Conservation (phyloP, 2,888 invertebrate genomes). For the Drosophila fungiperda region DNA sequence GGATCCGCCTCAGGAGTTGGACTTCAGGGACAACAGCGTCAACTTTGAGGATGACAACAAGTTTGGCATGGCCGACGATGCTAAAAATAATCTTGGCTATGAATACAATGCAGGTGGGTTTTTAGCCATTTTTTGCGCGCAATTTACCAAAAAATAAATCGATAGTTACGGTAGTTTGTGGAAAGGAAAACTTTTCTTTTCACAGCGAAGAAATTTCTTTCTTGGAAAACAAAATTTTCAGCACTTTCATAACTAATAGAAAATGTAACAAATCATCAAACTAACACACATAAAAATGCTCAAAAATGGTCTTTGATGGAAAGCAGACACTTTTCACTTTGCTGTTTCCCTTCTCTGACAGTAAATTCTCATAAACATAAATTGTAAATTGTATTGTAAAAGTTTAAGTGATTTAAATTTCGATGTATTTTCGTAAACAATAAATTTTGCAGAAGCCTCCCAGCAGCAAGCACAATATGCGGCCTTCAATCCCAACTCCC, state of each 20-base stretch:
- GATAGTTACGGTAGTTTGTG: background rate
- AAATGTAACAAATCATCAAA: background rate
- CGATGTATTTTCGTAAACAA: no score
- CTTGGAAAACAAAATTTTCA: background rate
- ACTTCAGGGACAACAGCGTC: conserved; percentile 91
- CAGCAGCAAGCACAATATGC: conserved; percentile 85
- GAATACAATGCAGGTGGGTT: conserved; percentile 81
- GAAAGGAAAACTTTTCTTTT: background rate
- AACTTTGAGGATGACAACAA: conserved; percentile 82
- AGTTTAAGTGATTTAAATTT: background rate
- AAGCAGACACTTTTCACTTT: background rate
- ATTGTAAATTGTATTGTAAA: background rate
- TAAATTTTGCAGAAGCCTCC: conserved; percentile 84
- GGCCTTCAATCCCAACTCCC: conserved; percentile 73
- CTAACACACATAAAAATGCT: background rate
- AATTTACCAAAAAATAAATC: background rate
- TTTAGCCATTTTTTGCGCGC: background rate
- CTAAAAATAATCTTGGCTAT: conserved; percentile 67
- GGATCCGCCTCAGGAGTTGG: conserved; percentile 88
- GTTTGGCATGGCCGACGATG: conserved; percentile 64
- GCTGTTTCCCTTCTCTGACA: background rate
- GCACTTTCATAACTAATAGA: background rate
- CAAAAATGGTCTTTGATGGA: background rate
- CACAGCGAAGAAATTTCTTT: background rate
- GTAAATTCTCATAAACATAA: background rate